Conservation (phyloP, 2,888 invertebrate species). For the Tortricodes alternella region DNA sequence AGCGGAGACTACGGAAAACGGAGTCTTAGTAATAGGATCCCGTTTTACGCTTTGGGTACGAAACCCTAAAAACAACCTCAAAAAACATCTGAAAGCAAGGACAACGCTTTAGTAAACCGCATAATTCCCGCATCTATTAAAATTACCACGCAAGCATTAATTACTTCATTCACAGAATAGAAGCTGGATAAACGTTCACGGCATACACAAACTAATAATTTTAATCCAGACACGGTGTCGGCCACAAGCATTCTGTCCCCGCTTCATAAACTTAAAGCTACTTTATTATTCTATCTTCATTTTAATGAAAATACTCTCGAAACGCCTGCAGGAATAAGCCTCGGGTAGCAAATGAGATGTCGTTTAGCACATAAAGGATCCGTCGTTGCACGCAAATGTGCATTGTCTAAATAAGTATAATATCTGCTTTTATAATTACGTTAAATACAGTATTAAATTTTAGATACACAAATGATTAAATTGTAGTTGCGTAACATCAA, state of each 20-base stretch:
- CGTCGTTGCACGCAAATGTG: constrained; percentile 1
- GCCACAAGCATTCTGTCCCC: constrained; percentile 11
- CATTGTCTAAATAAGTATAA: constrained; percentile 19
- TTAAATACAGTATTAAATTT: no score
- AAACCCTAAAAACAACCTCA: no score
- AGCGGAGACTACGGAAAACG: no score
- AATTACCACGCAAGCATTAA: constrained; percentile 1
- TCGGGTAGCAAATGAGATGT: constrained; percentile 20
- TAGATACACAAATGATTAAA: no score
- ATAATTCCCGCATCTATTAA: no score
- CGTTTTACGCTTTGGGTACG: no score
- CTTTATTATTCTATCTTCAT: constrained; percentile 30
- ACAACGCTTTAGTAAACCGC: no score
- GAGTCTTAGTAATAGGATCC: no score
- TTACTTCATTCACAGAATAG: background rate
- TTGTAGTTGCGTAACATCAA: no score
- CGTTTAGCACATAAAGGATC: constrained; percentile 22
- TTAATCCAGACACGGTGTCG: constrained; percentile 22
- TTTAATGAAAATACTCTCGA: constrained; percentile 26
- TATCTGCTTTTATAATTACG: no score
- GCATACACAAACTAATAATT: constrained; percentile 26
- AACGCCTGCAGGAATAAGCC: constrained; percentile 19
- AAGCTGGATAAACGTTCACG: constrained; percentile 13
- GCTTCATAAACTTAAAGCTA: constrained; percentile 24
- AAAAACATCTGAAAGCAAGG: no score